A percentile compares a stretch with the other conserved stretches of the same genome.
Conservation (phyloP, 2,113 vertebrate species). For the Benitochromis conjunctus region DNA sequence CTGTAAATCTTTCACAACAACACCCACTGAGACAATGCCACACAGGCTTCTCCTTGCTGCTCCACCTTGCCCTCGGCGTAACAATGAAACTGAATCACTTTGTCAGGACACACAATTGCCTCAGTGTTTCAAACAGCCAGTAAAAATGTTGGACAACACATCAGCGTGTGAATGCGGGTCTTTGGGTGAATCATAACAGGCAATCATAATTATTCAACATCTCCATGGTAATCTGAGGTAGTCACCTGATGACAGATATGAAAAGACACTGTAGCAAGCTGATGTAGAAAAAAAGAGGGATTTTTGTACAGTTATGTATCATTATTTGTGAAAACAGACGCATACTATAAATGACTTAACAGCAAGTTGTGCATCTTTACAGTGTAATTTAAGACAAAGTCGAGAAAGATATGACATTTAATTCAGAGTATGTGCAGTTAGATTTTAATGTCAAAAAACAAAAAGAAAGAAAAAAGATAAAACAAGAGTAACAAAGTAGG, state of each 20-base stretch:
- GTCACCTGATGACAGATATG: neutral
- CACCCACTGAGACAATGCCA: constrained; percentile 54
- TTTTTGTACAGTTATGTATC: neutral
- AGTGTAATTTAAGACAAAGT: neutral
- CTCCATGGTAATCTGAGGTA: neutral
- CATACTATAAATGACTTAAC: too few species aligned
- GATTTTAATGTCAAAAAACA: neutral
- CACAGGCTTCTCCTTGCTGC: constrained; percentile 55
- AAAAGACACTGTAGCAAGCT: neutral
- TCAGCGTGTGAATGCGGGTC: neutral
- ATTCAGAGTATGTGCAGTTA: neutral
- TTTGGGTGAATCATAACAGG: neutral
- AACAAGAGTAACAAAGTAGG: neutral
- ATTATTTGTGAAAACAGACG: neutral
- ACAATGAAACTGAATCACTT: constrained; percentile 56
- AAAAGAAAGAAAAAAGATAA: neutral
- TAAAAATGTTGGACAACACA: constrained; percentile 67
- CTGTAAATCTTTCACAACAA: constrained; percentile 78
- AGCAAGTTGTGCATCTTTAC: neutral
- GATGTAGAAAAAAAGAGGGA: neutral
- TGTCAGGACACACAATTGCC: constrained; percentile 43
- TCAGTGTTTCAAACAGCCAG: constrained; percentile 14
- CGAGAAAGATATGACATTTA: neutral
- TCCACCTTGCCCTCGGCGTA: constrained; percentile 48
- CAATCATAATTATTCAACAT: neutral